Percentiles rank a stretch among this genome's conserved stretches.
Conservation (phyloP, 1,140 invertebrate genomes). For the Linepithema humile region DNA sequence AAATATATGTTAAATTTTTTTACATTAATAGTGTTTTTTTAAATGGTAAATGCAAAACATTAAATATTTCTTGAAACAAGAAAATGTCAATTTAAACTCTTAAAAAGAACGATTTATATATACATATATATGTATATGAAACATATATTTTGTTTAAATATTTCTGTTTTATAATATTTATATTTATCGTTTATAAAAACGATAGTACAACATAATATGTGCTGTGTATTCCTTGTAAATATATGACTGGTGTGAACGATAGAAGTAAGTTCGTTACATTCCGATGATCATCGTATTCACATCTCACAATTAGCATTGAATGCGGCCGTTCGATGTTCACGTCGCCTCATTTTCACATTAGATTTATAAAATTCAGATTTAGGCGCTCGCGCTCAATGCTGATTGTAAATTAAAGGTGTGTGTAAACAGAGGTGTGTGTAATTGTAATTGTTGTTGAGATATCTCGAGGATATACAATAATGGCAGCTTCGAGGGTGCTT, state of each 20-base stretch:
- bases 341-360: not conserved
- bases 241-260: not conserved
- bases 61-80: too few relatives aligned
- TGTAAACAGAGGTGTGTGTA: not conserved
- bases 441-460: slow-evolving; percentile 9
- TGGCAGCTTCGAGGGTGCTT: slow-evolving; percentile 22
- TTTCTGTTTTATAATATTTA: slow-evolving; percentile 21
- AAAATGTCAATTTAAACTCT: too few relatives aligned
- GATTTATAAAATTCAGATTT: not conserved
- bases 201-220: not conserved
- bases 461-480: not conserved
- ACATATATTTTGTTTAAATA: too few relatives aligned
- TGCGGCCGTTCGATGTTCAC: not conserved
- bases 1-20: too few relatives aligned
- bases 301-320: slow-evolving; percentile 14
- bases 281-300: not conserved
- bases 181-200: slow-evolving; percentile 26
- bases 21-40: too few relatives aligned
- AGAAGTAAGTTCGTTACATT: slow-evolving; percentile 4
- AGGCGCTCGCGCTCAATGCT: not conserved
- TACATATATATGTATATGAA: too few relatives aligned
- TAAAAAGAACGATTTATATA: too few relatives aligned
- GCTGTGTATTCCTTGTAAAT: slow-evolving; percentile 22
- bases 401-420: not conserved
- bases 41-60: too few relatives aligned